Base-by-base conservation (phyloP, 2,113 vertebrate genomes). In the Colius striatus region DNA sequence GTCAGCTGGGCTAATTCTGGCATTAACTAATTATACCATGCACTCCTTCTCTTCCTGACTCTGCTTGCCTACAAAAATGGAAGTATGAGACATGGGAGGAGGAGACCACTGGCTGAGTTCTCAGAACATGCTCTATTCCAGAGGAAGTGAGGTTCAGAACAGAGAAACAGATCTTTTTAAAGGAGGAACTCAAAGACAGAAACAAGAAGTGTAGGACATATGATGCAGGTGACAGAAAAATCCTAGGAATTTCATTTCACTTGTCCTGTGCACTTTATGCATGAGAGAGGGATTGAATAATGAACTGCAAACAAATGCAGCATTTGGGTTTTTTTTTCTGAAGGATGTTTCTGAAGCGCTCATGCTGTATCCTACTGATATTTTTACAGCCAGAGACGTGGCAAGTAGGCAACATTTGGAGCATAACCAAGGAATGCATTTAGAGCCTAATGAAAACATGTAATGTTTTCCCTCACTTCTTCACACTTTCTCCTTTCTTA, bases 101-200 rank as follows among this genome's bases (percentile, higher is more conserved):
- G 54, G 41, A 29, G 91, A 85, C 21, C 21, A 48, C 25, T 51
- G 47, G 7, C 84, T 66, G 62, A 70, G n/a, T 89, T 91, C 73
- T 82, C 66, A 82, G 76, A 95, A 82, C 3, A 1, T 20, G 19
- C 61, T 57, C 57, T 78, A 1, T n/a, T 75, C 57, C 58, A 84
- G 84, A 87, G 94, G 96, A 96, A 95, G 81, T 79, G 55, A 75
- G n/a, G 41, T 68, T 92, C 61, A 70, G 70, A 86, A 71, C 13
- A 90, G 12, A 92, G 61, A 75, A 85, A 84, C 6, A n/a, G 57
- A 53, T 32, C 21, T 61, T 75, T 95, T 65, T 55, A 57, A 76
- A 87, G 36, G 41, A 79, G 71, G 81, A 91, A 95, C 45, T 47
- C 53, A 57, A 82, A 78, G 73, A 72, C 21, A 80, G 71, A 70